Conservation (phyloP, 1,140 invertebrate genomes). For the Drosophila pandora region DNA sequence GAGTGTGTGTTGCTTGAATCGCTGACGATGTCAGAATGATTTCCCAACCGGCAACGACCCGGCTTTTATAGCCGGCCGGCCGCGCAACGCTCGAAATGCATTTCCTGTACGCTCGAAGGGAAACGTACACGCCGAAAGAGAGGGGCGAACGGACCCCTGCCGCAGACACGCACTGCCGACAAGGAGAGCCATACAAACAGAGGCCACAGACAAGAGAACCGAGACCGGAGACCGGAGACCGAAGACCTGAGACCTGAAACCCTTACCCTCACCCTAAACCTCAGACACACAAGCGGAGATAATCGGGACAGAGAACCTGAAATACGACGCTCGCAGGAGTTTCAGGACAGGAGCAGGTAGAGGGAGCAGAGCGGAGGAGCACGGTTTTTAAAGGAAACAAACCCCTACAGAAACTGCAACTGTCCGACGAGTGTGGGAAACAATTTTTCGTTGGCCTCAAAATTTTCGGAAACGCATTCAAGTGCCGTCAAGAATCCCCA, state of each 20-base stretch:
- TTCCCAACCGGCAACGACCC: constrained; percentile 55
- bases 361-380: constrained; percentile 39
- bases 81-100: constrained; percentile 61
- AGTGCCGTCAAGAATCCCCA: constrained; percentile 52
- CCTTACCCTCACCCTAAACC: constrained; percentile 49
- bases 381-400: constrained; percentile 63
- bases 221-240: constrained; percentile 12
- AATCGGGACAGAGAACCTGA: constrained; percentile 65
- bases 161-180: constrained; percentile 48
- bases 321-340: constrained; percentile 59
- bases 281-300: constrained; percentile 39
- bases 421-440: constrained; percentile 82
- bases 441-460: constrained; percentile 78
- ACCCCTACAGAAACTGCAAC: constrained; percentile 75
- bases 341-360: constrained; percentile 54
- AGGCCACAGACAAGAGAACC: constrained; percentile 2
- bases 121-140: constrained; percentile 29
- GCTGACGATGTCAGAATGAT: constrained; percentile 83
- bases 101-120: constrained; percentile 66
- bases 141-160: constrained; percentile 54
- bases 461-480: constrained; percentile 81
- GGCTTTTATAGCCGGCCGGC: constrained; percentile 73
- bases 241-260: constrained; percentile 9
- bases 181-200: constrained; percentile 18
- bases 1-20: constrained; percentile 66